Evolutionary conservation across 1,140 invertebrate genomes (phyloP).

Genomic region (Ctenoplectra terminalis): DNA sequence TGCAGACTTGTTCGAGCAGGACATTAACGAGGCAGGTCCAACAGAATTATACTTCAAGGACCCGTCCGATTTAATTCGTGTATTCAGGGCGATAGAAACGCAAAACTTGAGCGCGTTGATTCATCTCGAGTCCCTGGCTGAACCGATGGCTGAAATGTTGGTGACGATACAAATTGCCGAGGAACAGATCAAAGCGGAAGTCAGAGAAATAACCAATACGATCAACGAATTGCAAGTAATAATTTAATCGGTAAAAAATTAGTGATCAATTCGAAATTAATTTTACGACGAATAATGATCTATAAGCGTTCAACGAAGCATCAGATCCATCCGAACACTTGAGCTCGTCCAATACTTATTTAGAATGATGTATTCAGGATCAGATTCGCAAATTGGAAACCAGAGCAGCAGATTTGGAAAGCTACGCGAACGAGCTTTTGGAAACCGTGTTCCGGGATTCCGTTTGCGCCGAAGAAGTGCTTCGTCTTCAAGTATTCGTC

Average conservation of each 20-base stretch:
- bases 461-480: constrained; percentile 84
- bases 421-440: constrained; percentile 80
- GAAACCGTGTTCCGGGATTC: constrained; percentile 80
- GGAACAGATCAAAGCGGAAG: constrained; percentile 75
- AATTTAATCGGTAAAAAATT: too few relatives aligned
- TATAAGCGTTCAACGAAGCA: too few relatives aligned
- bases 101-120: constrained; percentile 87
- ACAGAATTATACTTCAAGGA: constrained; percentile 85
- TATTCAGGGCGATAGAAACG: constrained; percentile 85
- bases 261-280: too few relatives aligned
- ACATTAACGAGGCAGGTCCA: constrained; percentile 76
- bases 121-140: constrained; percentile 85
- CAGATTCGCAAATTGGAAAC: constrained; percentile 77
- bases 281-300: too few relatives aligned
- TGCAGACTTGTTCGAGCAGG: constrained; percentile 78
- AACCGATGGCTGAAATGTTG: constrained; percentile 83
- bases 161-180: constrained; percentile 79
- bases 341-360: too few relatives aligned
- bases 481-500: constrained; percentile 85
- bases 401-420: constrained; percentile 78
- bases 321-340: too few relatives aligned
- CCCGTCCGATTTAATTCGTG: constrained; percentile 83
- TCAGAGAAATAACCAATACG: constrained; percentile 70
- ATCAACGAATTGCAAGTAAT: constrained; percentile 76
- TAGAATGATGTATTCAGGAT: constrained; percentile 48